Evolutionary conservation across 2,113 vertebrate species (phyloP), one percentile per base, ranked within the genome.

Genomic region (Echinops telfairi): DNA sequence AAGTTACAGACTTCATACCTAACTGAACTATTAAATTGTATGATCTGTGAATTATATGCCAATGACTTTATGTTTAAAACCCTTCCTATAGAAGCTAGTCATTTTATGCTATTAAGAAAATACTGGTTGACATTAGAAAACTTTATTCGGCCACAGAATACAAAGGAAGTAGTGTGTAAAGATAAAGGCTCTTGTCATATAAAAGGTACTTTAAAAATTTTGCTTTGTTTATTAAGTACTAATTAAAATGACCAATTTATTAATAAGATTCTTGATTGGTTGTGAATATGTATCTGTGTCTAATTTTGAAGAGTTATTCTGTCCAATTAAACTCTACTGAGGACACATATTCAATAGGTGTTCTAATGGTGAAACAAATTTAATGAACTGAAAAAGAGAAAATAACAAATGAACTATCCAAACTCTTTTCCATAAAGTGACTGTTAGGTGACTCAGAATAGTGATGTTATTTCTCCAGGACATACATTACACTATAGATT

Each of bases 1-100:
- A 95, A 90, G 53, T 77, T 77, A 83, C 75, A 95, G 90, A 90
- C 60, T 90, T 81, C 88, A 92, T 93, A 81, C 19, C 66, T 93
- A 79, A 92, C 6, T 62, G 16, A 62, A 62, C 60, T 62, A 62
- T 62, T 62, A 62, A 53, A 53, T 53, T 53, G 47, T 53, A 53
- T 53, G 47, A 53, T 53, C 5, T 14, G 10, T 53, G 47, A 53
- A 53, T 53, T 53, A 53, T 53, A 53, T 10, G 47, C 10, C 47
- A 53, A 53, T 53, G 10, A 53, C 5, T 7, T 40, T 2, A 53
- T 53, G 2, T 53, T 53, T 53, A 53, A 53, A 53, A 2, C 47
- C 47, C 47, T 53, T 53, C 5, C 70, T 81, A 33, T 53, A 75
- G 83, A 94, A 93, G 40, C 40, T 77, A 91, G 82, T 62, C 53